Conservation (phyloP, 2,888 invertebrate species). For the Malacosoma neustria region DNA sequence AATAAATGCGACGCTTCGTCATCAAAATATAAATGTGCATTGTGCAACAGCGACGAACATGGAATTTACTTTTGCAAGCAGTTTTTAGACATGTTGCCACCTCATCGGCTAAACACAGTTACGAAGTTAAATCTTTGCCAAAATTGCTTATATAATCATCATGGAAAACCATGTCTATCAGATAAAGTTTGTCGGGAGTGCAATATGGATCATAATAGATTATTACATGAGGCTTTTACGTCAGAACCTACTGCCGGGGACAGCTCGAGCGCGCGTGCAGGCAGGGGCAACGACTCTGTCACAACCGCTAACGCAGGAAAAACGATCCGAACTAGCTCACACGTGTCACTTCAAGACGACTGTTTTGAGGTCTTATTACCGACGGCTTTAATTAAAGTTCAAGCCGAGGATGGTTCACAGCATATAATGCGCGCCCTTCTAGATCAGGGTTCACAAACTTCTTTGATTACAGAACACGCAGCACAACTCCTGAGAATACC, state of each 20-base stretch:
- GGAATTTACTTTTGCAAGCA: constrained; percentile 1
- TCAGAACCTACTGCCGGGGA: background rate
- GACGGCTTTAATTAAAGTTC: too few species aligned
- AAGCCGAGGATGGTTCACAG: too few species aligned
- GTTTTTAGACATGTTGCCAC: constrained; percentile 1
- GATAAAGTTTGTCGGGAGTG: constrained; percentile 4
- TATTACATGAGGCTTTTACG: constrained; percentile 6
- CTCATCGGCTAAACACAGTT: constrained; percentile 1
- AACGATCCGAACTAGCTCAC: background rate
- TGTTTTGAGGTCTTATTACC: too few species aligned
- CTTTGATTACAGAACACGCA: constrained; percentile 1
- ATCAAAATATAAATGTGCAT: background rate
- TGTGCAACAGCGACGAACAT: constrained; percentile 1
- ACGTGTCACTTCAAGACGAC: background rate
- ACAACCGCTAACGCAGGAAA: background rate
- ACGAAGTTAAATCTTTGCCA: constrained; percentile 5
- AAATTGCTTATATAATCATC: constrained; percentile 6
- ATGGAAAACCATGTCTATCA: constrained; percentile 4
- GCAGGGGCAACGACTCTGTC: background rate
- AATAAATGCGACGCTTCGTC: background rate
- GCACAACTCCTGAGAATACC: constrained; percentile 1
- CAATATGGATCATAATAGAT: constrained; percentile 4
- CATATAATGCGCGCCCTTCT: constrained; percentile 1
- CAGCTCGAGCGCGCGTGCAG: background rate
- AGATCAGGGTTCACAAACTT: constrained; percentile 1